phyloP scores from a whole-genome alignment of 2,888 invertebrate genomes.

The Harpalus rufipes region DNA sequence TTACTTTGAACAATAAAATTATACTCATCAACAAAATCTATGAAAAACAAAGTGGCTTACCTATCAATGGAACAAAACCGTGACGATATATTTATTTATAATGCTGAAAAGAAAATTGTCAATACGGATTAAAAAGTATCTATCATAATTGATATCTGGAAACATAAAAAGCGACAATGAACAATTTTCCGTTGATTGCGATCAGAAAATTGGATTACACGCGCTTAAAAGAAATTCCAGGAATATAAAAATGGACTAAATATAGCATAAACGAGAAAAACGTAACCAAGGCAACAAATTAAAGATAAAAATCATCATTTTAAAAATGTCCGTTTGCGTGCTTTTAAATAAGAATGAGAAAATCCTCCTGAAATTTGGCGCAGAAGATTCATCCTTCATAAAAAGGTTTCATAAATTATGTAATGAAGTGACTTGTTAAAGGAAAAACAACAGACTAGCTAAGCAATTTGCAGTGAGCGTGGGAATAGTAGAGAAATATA shows the following conservation, averaged over 20 bases:
- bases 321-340: conserved; percentile 34
- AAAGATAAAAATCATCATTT: conserved; percentile 58
- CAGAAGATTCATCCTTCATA: conserved; percentile 43
- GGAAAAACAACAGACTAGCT: conserved; percentile 32
- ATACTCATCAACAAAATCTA: too few relatives aligned
- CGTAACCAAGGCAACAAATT: conserved; percentile 48
- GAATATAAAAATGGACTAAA: background rate
- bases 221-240: background rate
- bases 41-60: too few relatives aligned
- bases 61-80: too few relatives aligned
- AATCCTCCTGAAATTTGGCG: conserved; percentile 13
- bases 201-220: conserved; percentile 32
- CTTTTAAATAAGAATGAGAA: conserved; percentile 32
- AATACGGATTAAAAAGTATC: too few relatives aligned
- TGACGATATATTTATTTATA: too few relatives aligned
- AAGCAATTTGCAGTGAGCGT: conserved; percentile 29
- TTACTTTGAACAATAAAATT: too few relatives aligned
- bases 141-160: too few relatives aligned
- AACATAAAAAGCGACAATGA: background rate
- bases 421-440: conserved; percentile 43
- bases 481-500: conserved; percentile 28
- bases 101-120: too few relatives aligned
- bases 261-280: conserved; percentile 21
- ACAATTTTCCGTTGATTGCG: conserved; percentile 12
- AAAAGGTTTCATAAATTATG: conserved; percentile 61